Percentiles rank a stretch among this genome's conserved stretches.
Conservation (phyloP, 2,113 vertebrate species). For the Lasiurus borealis region DNA sequence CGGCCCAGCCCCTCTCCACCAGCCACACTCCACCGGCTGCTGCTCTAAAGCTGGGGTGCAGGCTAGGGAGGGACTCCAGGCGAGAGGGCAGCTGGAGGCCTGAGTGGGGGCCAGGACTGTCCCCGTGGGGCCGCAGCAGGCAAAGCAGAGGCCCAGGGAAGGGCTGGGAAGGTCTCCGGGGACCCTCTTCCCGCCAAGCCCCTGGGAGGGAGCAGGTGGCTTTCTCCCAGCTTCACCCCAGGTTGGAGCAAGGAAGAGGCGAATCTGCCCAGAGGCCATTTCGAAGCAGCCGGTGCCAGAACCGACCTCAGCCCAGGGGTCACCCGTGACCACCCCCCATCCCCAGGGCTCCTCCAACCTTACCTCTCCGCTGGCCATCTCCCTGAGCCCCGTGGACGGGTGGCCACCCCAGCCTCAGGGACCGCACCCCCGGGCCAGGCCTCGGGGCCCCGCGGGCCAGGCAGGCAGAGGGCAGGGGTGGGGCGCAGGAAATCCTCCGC, state of each 20-base stretch:
- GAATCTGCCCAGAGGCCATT: neutral
- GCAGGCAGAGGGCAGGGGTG: constrained; percentile 71
- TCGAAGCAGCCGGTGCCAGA: neutral
- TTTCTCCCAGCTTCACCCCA: neutral
- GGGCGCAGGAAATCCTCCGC: constrained; percentile 83
- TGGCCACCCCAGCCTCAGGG: neutral
- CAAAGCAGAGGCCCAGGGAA: neutral
- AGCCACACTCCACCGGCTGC: neutral
- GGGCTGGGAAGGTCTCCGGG: neutral
- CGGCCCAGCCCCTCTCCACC: neutral
- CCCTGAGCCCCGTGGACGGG: neutral
- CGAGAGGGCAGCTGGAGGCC: neutral
- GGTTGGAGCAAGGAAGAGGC: neutral
- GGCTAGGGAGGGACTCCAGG: neutral
- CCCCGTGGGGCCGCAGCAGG: neutral
- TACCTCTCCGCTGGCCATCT: constrained; percentile 74
- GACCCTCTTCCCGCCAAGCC: neutral
- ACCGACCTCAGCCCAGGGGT: neutral
- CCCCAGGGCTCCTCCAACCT: neutral
- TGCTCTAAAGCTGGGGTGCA: neutral
- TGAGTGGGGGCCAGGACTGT: neutral
- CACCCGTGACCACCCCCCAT: neutral
- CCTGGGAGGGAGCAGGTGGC: neutral
- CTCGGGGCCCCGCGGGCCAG: neutral
- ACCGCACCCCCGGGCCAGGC: neutral